A percentile compares a stretch with the other conserved stretches of the same genome.
Evolutionary conservation across 1,140 invertebrate species (phyloP).

Genomic region (Pseudomyrmex dendroicus): DNA sequence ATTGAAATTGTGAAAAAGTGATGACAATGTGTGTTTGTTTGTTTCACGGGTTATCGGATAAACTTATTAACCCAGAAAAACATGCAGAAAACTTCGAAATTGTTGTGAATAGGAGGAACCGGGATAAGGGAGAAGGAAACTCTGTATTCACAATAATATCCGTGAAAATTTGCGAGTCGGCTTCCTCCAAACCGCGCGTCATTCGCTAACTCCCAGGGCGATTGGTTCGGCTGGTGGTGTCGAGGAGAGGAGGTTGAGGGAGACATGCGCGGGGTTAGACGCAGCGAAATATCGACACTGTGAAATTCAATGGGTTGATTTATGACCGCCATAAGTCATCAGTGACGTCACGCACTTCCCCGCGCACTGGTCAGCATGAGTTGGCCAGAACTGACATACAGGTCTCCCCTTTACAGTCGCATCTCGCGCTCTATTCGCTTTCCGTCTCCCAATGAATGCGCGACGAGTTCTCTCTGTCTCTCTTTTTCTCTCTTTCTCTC

Average conservation of each 20-base stretch:
- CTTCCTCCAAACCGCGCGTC: conserved; percentile 21
- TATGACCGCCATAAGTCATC: conserved; percentile 77
- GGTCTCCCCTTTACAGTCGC: conserved; percentile 56
- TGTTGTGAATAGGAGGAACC: too few species aligned
- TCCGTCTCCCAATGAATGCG: conserved; percentile 21
- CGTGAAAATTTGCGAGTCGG: conserved; percentile 25
- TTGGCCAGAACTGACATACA: conserved; percentile 36
- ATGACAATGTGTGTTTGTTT: too few species aligned
- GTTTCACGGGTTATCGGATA: too few species aligned
- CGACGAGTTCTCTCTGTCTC: neutral
- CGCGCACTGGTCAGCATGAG: conserved; percentile 49
- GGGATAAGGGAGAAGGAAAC: too few species aligned
- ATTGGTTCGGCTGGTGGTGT: conserved; percentile 24
- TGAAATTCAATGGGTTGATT: conserved; percentile 79
- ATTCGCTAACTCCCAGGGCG: conserved; percentile 31
- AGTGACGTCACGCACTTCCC: conserved; percentile 70
- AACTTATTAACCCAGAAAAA: too few species aligned
- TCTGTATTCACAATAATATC: neutral
- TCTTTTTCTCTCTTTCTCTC: neutral
- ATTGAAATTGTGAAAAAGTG: too few species aligned
- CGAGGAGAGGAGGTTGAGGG: conserved; percentile 15
- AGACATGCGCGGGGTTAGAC: neutral
- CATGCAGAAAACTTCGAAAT: too few species aligned
- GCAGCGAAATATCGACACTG: conserved; percentile 76
- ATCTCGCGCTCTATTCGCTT: conserved; percentile 33